Base-by-base conservation (phyloP, 2,113 vertebrate species). In the Seriola aureovittata region DNA sequence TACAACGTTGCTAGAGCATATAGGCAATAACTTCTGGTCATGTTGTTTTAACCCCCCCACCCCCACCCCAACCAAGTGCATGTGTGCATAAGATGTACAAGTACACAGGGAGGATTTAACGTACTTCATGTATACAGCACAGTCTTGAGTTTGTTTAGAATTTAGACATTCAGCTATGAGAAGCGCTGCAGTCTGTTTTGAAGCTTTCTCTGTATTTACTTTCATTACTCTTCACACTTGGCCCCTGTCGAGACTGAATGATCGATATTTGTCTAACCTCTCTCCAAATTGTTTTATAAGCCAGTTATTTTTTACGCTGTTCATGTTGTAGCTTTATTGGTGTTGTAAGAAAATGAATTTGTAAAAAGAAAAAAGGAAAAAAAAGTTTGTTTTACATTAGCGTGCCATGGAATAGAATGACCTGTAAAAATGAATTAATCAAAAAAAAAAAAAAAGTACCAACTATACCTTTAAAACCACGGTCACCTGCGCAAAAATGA, bases 401-500 rank as follows among this genome's bases (percentile, higher is more conserved):
- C 65, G 87, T 90, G 90, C 84, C 90, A 91, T 91, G 79, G 70
- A 83, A 79, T 88, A 88, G 80, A 90, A 81, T 89, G 84, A 89
- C 58, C 80, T 81, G 55, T 90, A 80, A 80, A 75, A 67, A 82
- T 55, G 29, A 85, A 85, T 86, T 79, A 81, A 90, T 75, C 75
- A 85, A 91, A 84, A 81, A 80, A 8, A 38, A 8, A 63, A 85
- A 92, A 85, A 83, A 74, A 68, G 77, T 86, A 87, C 68, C 73
- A 90, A 82, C 75, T 85, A 86, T 87, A 94, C 89, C 85, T 94
- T 94, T 94, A 93, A 92, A 76, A 78, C 59, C 81, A 58, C 62
- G 90, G 93, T 91, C 91, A 92, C 92, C 80, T 84, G 91, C 91
- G 92, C 90, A 93, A 93, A 46, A 90, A 93, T 91, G 92, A 94